A percentile compares a stretch with the other conserved stretches of the same genome.
Conservation (phyloP, 1,140 invertebrate genomes). For the Nephila pilipes region DNA sequence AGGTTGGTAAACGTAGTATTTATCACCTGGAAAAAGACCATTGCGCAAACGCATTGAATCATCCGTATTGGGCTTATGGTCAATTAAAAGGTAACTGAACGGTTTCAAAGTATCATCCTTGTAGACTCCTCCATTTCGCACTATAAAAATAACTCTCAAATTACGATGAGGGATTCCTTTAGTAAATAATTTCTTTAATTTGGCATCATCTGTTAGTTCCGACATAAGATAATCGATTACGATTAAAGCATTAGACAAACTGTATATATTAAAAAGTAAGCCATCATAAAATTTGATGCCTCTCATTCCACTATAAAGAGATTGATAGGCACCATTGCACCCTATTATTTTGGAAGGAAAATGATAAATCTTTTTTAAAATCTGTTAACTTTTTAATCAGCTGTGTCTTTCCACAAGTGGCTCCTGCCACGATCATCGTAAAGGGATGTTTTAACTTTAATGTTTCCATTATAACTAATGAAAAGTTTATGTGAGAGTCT, state of each 20-base stretch:
- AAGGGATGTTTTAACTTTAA: background rate
- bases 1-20: background rate
- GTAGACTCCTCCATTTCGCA: conserved; percentile 81
- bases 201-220: conserved; percentile 79
- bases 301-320: conserved; percentile 3
- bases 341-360: background rate
- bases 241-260: conserved; percentile 65
- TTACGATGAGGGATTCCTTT: conserved; percentile 81
- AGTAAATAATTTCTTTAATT: conserved; percentile 81
- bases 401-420: conserved; percentile 9
- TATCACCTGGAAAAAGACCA: conserved; percentile 49
- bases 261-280: too few relatives aligned
- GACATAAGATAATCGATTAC: conserved; percentile 81
- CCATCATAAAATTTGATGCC: conserved; percentile 53
- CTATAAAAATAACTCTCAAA: conserved; percentile 81
- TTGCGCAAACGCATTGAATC: conserved; percentile 26
- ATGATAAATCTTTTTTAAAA: background rate
- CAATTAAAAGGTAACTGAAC: background rate
- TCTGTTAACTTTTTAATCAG: too few relatives aligned
- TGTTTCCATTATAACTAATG: background rate
- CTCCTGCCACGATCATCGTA: background rate
- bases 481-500: background rate
- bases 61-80: background rate
- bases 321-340: conserved; percentile 30
- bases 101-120: background rate